Evolutionary conservation across 2,113 vertebrate species (phyloP).

Genomic region (Oreochromis tanganicae): DNA sequence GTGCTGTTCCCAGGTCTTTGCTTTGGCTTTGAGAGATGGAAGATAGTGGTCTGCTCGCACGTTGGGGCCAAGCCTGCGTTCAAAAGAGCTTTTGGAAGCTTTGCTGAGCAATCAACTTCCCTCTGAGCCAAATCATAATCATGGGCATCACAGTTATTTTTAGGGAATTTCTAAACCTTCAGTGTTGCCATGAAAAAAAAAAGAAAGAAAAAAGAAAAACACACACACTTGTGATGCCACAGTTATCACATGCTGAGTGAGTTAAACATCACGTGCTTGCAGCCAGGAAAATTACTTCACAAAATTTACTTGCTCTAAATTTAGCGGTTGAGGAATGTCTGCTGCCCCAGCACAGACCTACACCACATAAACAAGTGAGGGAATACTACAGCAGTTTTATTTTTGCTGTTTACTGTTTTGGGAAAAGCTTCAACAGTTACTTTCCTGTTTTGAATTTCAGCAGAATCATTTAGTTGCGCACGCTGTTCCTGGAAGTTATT

Average conservation of each 20-base stretch:
- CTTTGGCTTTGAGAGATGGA: slow-evolving; percentile 16
- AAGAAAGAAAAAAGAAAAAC: background rate
- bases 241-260: background rate
- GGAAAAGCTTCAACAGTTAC: background rate
- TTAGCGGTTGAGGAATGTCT: background rate
- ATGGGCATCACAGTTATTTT: background rate
- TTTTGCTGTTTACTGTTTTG: background rate
- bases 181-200: background rate
- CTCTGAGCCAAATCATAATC: slow-evolving; percentile 6
- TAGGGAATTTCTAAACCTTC: background rate
- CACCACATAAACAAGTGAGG: background rate
- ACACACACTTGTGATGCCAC: background rate
- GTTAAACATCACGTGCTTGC: background rate
- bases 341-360: background rate
- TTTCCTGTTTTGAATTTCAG: slow-evolving; percentile 23
- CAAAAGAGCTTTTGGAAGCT: background rate
- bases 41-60: slow-evolving; percentile 5
- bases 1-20: background rate
- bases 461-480: fast-evolving
- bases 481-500: background rate
- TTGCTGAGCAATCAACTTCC: slow-evolving; percentile 35
- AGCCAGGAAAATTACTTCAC: slow-evolving; percentile 13
- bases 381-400: background rate
- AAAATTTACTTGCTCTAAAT: slow-evolving; percentile 20
- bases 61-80: background rate